Conservation (phyloP, 1,140 invertebrate genomes). For the Wasmannia auropunctata region DNA sequence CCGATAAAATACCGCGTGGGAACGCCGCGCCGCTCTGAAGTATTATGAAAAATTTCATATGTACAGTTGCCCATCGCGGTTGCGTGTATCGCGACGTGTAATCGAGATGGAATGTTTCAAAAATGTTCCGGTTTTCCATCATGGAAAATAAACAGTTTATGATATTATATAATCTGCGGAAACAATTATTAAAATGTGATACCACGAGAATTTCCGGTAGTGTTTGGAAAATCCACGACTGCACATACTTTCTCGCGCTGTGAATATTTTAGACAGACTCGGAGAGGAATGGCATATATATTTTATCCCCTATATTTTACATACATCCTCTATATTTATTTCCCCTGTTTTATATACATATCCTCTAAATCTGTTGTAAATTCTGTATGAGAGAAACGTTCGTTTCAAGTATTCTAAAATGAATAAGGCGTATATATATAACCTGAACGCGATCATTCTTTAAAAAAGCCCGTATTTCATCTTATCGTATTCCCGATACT, state of each 20-base stretch:
- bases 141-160: not conserved
- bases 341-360: too few relatives aligned
- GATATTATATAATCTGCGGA: not conserved
- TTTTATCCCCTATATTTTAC: too few relatives aligned
- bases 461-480: not conserved
- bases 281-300: not conserved
- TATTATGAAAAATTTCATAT: not conserved
- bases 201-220: not conserved
- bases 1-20: not conserved
- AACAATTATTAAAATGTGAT: not conserved
- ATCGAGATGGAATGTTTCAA: not conserved
- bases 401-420: not conserved
- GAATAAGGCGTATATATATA: not conserved
- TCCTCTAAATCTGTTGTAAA: not conserved
- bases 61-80: not conserved
- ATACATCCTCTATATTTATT: too few relatives aligned
- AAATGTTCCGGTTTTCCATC: not conserved
- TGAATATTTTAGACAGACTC: not conserved
- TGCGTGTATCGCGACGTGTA: not conserved
- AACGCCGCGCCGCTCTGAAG: not conserved
- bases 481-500: not conserved
- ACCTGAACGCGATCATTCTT: not conserved
- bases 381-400: not conserved
- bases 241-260: not conserved
- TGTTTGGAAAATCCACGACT: not conserved